phyloP scores from a whole-genome alignment of 1,140 invertebrate genomes.

The Eubasilissa regina region DNA sequence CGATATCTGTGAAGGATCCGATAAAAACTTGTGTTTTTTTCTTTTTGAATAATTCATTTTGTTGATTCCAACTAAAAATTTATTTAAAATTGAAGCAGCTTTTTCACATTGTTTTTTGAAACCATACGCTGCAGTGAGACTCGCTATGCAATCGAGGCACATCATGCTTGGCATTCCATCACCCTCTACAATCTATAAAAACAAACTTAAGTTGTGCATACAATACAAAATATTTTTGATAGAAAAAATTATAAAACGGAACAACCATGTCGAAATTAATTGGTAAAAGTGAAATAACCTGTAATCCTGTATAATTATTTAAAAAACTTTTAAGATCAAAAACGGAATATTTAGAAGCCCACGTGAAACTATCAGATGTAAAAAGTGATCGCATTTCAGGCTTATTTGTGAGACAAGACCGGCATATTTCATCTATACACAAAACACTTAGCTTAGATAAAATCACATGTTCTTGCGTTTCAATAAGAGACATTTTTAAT shows the following conservation, averaged over 20 bases:
- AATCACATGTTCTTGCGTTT: slow-evolving; percentile 8
- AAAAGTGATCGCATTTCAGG: slow-evolving; percentile 15
- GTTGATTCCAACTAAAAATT: background rate
- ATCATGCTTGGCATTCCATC: slow-evolving; percentile 40
- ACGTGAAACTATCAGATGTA: background rate
- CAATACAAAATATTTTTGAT: background rate
- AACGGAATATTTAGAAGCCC: background rate
- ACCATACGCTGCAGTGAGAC: slow-evolving; percentile 62
- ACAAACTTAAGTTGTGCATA: background rate
- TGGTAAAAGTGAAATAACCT: slow-evolving; percentile 6
- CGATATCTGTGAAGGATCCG: background rate
- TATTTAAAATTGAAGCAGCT: slow-evolving; percentile 59
- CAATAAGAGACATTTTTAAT: slow-evolving; percentile 36
- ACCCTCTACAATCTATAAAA: slow-evolving; percentile 35
- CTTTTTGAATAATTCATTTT: background rate
- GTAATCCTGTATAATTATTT: background rate
- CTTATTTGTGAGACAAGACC: slow-evolving; percentile 18
- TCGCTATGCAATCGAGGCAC: slow-evolving; percentile 30
- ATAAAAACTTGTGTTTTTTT: background rate
- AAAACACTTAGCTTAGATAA: slow-evolving; percentile 8
- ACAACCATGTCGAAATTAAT: background rate
- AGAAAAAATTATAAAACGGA: background rate
- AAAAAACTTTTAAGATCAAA: slow-evolving; percentile 9
- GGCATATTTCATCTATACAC: slow-evolving; percentile 8
- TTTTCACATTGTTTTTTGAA: slow-evolving; percentile 65